A percentile compares a stretch with the other conserved stretches of the same genome.
These are phyloP conservation scores for Smithornis capensis DNA, from an alignment of 2,113 vertebrate genomes.

Conservation along the genomic window DNA sequence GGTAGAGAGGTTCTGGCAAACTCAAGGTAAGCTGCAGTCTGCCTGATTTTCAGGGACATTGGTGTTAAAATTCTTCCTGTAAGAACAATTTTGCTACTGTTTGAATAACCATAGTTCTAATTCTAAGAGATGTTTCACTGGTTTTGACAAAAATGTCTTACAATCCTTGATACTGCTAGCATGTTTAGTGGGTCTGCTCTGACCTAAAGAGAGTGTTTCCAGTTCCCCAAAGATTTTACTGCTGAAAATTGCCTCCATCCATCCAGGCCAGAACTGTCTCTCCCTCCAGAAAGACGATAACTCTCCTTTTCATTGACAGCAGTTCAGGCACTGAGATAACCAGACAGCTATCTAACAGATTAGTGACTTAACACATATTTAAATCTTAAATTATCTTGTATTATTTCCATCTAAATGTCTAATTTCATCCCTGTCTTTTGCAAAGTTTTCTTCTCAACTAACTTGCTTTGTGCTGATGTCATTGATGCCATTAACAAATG, in stretches of 20 bases:
- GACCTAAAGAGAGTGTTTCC: neutral
- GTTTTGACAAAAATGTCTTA: neutral
- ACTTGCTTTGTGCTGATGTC: neutral
- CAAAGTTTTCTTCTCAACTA: neutral
- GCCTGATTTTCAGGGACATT: neutral
- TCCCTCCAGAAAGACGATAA: neutral
- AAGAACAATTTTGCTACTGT: neutral
- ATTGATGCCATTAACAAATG: neutral
- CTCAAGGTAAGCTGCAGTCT: neutral
- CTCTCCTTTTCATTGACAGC: neutral
- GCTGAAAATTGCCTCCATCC: neutral
- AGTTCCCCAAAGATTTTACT: neutral
- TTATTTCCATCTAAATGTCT: neutral
- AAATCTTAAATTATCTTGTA: neutral
- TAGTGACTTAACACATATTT: neutral
- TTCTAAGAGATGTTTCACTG: neutral
- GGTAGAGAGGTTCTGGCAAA: neutral
- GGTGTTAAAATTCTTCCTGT: neutral
- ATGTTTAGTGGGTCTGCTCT: neutral
- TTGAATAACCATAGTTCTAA: neutral
- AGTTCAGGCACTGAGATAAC: neutral
- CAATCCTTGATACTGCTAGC: neutral
- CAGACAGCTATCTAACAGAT: neutral
- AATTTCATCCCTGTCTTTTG: neutral
- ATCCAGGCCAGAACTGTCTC: neutral